These are phyloP conservation scores for Cataglyphis livida DNA, from an alignment of 2,888 invertebrate genomes.

Conservation along the genomic window DNA sequence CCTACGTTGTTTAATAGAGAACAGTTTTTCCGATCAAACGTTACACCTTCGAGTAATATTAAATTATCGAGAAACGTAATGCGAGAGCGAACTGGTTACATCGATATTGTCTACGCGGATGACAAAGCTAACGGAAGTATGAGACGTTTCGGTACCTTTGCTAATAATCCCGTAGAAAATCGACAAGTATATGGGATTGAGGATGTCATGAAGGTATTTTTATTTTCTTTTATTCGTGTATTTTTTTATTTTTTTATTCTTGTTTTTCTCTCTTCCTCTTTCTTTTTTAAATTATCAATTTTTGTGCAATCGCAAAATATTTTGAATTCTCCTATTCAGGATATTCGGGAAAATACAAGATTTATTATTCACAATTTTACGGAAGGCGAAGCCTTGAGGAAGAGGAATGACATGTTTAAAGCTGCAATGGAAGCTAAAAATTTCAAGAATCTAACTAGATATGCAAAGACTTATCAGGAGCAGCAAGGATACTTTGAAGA, in stretches of 20 bases:
- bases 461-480: constrained; percentile 82
- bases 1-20: constrained; percentile 26
- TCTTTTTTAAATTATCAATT: background rate
- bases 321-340: constrained; percentile 66
- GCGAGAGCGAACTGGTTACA: constrained; percentile 75
- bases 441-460: constrained; percentile 79
- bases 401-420: constrained; percentile 79
- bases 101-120: constrained; percentile 82
- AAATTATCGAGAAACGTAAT: constrained; percentile 3
- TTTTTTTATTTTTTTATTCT: background rate
- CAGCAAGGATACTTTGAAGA: constrained; percentile 83
- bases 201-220: constrained; percentile 76
- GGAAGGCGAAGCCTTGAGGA: constrained; percentile 79
- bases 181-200: constrained; percentile 76
- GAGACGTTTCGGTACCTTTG: constrained; percentile 79
- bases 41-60: constrained; percentile 9
- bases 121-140: constrained; percentile 68
- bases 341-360: constrained; percentile 75
- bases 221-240: background rate
- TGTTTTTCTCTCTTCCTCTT: background rate
- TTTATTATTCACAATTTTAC: constrained; percentile 82
- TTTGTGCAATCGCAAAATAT: background rate
- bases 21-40: background rate
- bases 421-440: constrained; percentile 75
- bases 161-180: constrained; percentile 69